These are phyloP conservation scores for Dysdera silvatica DNA, from an alignment of 1,140 invertebrate genomes.

Conservation along the genomic window DNA sequence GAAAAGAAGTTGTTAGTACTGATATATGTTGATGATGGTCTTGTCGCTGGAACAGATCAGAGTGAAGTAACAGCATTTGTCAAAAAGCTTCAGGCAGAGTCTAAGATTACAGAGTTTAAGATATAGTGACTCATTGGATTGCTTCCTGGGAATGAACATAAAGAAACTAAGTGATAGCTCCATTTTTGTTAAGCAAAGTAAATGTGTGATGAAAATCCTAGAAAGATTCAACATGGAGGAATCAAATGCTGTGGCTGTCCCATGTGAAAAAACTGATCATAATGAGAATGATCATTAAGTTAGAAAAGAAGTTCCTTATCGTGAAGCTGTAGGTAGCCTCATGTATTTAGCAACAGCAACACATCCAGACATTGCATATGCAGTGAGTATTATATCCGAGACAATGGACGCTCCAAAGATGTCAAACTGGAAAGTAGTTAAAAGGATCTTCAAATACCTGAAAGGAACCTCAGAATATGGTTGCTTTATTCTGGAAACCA, in stretches of 20 bases:
- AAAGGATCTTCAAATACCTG: constrained; percentile 37
- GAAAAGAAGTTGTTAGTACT: constrained; percentile 6
- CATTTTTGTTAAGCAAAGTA: constrained; percentile 14
- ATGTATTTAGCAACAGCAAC: constrained; percentile 26
- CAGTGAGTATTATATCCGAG: constrained; percentile 23
- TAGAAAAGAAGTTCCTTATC: constrained; percentile 21
- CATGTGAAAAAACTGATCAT: neutral
- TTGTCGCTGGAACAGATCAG: too few relatives aligned
- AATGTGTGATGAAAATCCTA: constrained; percentile 13
- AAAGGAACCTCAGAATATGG: constrained; percentile 33
- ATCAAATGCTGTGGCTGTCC: neutral
- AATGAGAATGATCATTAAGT: neutral
- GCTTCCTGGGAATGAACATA: constrained; percentile 32
- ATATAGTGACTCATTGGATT: neutral
- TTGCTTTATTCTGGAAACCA: too few relatives aligned
- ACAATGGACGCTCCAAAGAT: constrained; percentile 25
- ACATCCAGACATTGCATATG: constrained; percentile 34
- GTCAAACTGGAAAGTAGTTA: constrained; percentile 33
- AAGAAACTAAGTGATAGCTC: neutral
- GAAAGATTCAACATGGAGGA: constrained; percentile 30
- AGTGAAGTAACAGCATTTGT: neutral
- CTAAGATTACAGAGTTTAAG: constrained; percentile 2
- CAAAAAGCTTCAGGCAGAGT: neutral
- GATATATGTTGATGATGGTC: constrained; percentile 35
- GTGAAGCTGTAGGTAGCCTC: constrained; percentile 28